Evolutionary conservation across 1,140 invertebrate genomes (phyloP).

Genomic region (Chironomus striatipennis): DNA sequence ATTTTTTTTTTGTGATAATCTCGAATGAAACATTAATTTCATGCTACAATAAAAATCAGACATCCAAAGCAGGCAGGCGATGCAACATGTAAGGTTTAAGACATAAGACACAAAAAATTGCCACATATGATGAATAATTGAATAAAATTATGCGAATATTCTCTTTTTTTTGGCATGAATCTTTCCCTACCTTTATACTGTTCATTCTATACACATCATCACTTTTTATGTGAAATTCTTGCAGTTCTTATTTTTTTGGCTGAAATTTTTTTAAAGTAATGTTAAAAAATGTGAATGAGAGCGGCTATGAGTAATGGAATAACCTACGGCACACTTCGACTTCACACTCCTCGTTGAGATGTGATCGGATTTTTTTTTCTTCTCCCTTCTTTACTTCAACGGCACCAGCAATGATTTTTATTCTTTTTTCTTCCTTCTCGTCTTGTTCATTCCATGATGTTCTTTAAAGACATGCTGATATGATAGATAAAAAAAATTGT

Average conservation of each 20-base stretch:
- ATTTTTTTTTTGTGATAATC: neutral
- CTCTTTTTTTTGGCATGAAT: no score
- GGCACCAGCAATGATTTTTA: no score
- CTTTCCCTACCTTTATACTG: neutral
- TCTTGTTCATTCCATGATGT: neutral
- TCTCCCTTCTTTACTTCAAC: neutral
- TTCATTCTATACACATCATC: neutral
- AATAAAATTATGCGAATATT: conserved; percentile 11
- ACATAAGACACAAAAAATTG: conserved; percentile 1
- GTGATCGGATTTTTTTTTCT: conserved; percentile 14
- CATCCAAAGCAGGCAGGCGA: neutral
- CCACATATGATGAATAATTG: conserved; percentile 24
- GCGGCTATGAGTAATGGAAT: conserved; percentile 10
- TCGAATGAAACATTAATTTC: conserved; percentile 18
- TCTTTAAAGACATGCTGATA: neutral
- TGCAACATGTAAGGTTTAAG: neutral
- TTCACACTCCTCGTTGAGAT: neutral
- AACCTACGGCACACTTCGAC: neutral
- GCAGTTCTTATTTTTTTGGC: neutral
- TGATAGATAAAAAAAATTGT: neutral
- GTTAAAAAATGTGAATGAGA: neutral
- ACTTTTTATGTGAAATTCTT: neutral
- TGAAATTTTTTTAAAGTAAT: neutral
- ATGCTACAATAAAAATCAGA: conserved; percentile 5
- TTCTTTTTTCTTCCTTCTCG: no score